Evolutionary conservation across 2,113 vertebrate genomes (phyloP), one percentile per base, ranked within the genome.

Genomic region (Malurus cyaneus): DNA sequence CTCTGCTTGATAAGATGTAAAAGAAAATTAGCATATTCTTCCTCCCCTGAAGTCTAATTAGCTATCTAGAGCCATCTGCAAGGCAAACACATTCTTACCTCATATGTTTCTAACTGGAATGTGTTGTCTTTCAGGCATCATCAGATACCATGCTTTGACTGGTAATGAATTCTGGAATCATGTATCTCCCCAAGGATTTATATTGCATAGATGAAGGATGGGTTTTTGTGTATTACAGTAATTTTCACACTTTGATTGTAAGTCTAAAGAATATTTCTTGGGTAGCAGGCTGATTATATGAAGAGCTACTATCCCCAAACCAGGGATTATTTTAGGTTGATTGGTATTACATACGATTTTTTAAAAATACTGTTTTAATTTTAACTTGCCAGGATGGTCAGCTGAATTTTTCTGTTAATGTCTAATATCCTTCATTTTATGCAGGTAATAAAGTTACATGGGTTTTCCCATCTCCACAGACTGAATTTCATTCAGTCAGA

Each of bases 21-120:
- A 87, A 86, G n/a, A 90, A 96, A 94, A 82, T 71, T 32, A 69
- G 20, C 82, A 80, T 61, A 61, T 59, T 87, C 57, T 89, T 91
- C 23, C 53, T 66, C 31, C 46, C 46, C 39, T 82, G 73, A 82
- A 65, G 50, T 88, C 42, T 76, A 83, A 93, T 94, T 89, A 94
- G 39, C 70, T 57, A 69, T 61, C 53, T 74, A 86, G 20, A 94
- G 41, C 91, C 89, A 96, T 93, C 86, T 96, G 88, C 76, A 95
- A 94, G 83, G 89, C 88, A 95, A 91, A 79, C 31, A 81, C 57
- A 29, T 76, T 96, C 46, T 82, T 94, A 85, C 34, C 32, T 92
- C 59, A 17, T 42, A 67, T 69, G 70, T 67, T 92, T 92, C 60
- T 87, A 89, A 87, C 57, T 81, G 59, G 73, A 89, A 93, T 0